Evolutionary conservation across 1,140 invertebrate genomes (phyloP), one percentile per base, ranked within the genome.

Genomic region (Ostrea edulis): DNA sequence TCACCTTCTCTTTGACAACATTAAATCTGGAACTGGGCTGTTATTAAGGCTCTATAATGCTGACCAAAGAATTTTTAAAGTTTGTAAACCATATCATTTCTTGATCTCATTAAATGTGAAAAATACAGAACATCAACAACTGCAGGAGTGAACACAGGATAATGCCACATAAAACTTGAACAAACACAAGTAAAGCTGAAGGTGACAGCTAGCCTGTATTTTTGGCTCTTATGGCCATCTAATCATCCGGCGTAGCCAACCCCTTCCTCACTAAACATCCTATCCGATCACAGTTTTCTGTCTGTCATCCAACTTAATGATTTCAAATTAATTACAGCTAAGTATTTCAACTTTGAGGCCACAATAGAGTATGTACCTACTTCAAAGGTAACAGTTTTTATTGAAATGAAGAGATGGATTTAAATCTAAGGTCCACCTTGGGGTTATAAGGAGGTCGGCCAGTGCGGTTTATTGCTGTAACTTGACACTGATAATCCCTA

Each of bases 261-360:
- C 68, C 22, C 68, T 77, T 14, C 29, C 25, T 22, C 29, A 25
- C 14, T 77, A 77, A 77, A 22, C 25, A 77, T 25, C 68, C 68
- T 35, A 77, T 77, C 29, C 12, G 25, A 14, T 83, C 82, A 12
- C 12, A 83, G 35, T 81, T 83, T 82, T 83, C 44, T 83, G 44
- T 83, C 82, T 20, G 82, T 83, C 82, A 83, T 83, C 53, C 53
- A 83, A 83, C 51, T 83, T 83, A 83, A 83, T 83, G 82, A 83
- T 83, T 53, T 83, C 51, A 83, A 83, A 83, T 83, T 83, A 83
- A 83, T 83, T 83, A 54, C 53, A 54, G 52, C 82, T 83, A 83
- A 83, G 82, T 54, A 52, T 83, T 83, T 83, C 82, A 77, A 77
- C 68, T 77, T 77, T 77, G 68, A 35, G 68, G 25, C 68, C 68